A percentile compares a stretch with the other conserved stretches of the same genome.
Evolutionary conservation across 1,140 invertebrate genomes (phyloP).

Genomic region (Zaprionus lachaisei): DNA sequence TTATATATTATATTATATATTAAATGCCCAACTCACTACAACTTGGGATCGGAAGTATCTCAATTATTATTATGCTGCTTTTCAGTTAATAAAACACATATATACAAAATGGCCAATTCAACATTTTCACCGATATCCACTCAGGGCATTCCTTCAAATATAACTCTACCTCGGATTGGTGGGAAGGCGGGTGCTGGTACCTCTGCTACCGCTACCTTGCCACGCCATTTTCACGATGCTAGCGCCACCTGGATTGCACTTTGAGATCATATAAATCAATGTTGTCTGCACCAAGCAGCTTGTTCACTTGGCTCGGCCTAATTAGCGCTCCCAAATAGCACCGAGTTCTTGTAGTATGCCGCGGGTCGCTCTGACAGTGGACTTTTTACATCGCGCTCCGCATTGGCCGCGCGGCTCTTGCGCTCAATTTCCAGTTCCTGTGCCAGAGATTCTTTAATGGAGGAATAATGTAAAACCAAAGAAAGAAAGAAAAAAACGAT

Average conservation of each 20-base stretch:
- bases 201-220: background rate
- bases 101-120: conserved; percentile 56
- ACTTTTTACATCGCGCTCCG: conserved; percentile 93
- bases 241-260: conserved; percentile 72
- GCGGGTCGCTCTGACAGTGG: conserved; percentile 90
- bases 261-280: conserved; percentile 75
- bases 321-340: conserved; percentile 93
- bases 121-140: conserved; percentile 29
- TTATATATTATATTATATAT: conserved; percentile 4
- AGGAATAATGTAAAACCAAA: conserved; percentile 34
- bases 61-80: conserved; percentile 22
- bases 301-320: conserved; percentile 85
- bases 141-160: background rate
- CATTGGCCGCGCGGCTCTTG: conserved; percentile 91
- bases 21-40: conserved; percentile 11
- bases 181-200: background rate
- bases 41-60: conserved; percentile 30
- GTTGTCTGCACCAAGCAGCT: conserved; percentile 39
- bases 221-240: conserved; percentile 27
- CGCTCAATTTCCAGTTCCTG: conserved; percentile 94
- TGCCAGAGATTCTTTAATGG: conserved; percentile 89
- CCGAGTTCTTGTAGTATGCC: conserved; percentile 94
- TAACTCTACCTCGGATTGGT: background rate
- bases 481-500: background rate
- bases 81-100: conserved; percentile 17